Evolutionary conservation across 2,888 invertebrate species (phyloP).

Genomic region (Acanthosoma haemorrhoidale): DNA sequence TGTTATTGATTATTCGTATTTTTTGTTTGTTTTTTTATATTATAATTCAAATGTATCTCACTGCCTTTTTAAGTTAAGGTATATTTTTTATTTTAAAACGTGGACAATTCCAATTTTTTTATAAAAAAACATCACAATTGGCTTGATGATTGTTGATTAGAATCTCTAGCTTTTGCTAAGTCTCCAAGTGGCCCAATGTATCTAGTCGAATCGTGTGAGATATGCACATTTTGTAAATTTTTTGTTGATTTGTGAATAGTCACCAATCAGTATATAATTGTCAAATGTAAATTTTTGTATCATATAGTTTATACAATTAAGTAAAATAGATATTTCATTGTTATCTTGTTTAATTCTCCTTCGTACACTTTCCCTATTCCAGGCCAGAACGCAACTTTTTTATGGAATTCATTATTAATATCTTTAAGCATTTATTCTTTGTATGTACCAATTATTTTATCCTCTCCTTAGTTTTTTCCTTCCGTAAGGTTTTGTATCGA

Average conservation of each 20-base stretch:
- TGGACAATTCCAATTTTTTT: conserved; percentile 19
- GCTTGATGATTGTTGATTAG: conserved; percentile 33
- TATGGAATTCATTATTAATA: too few species aligned
- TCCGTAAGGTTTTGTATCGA: too few species aligned
- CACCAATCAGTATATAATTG: conserved; percentile 46
- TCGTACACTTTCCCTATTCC: background rate
- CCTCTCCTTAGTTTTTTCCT: too few species aligned
- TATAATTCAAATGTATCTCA: conserved; percentile 25
- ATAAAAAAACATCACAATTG: conserved; percentile 33
- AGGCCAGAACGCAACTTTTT: too few species aligned
- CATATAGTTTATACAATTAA: conserved; percentile 57
- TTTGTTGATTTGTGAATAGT: conserved; percentile 46
- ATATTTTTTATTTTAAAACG: conserved; percentile 13
- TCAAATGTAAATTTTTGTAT: conserved; percentile 55
- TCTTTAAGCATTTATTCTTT: too few species aligned
- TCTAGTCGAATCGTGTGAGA: conserved; percentile 36
- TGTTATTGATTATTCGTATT: background rate
- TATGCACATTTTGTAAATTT: conserved; percentile 31
- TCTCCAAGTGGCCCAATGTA: conserved; percentile 34
- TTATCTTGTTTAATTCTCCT: conserved; percentile 2
- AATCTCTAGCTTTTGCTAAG: conserved; percentile 38
- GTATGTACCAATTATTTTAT: too few species aligned
- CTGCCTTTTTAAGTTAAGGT: conserved; percentile 34
- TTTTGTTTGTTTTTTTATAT: conserved; percentile 16
- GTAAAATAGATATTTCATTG: conserved; percentile 39